Base-by-base conservation (phyloP, 2,888 invertebrate genomes). In the Aspidiotus rigidus region DNA sequence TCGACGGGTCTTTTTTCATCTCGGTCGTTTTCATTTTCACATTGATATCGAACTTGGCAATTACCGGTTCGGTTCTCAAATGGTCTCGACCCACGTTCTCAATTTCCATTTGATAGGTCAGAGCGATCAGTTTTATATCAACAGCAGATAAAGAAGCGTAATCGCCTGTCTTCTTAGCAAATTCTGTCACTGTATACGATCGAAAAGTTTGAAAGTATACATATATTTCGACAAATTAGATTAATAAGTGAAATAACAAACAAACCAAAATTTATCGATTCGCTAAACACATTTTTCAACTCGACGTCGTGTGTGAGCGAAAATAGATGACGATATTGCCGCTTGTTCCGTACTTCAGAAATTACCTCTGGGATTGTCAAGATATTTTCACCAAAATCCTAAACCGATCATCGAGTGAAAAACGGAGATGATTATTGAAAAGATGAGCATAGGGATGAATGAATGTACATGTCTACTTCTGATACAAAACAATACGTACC, bases 111-210 rank as follows among this genome's bases (percentile, higher is more conserved):
- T 95, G 90, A 79, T 93, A 95, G 0, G 94, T 87, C n/a, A 99
- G 80, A 0, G 97, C 95, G 78, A 99, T 87, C 1, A 99, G 88
- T 81, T 92, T 91, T 55, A 99, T 85, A 80, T 99, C 98, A 2
- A 92, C 91, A 0, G 90, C 88, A 0, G 98, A 98, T n/a, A 99
- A 83, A 75, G 89, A 90, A 0, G 85, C 84, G 77, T 93, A 98
- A 78, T 99, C 98, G 9, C 99, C 99, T 28, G 98, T 98, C 78
- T 93, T 93, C 79, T 96, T 97, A 0, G 97, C 83, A 79, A 96
- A 96, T 60, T 96, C 93, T 0, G 89, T 88, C 55, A 98, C 87
- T 86, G 75, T 42, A 78, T 77, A 44, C 11, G 11, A 28, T 42
- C 60, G 53, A 44, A 62, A 17, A 63, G n/a, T 54, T 2, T 11